A percentile compares a stretch with the other conserved stretches of the same genome.
These are phyloP conservation scores for Anolis sagrei DNA, from an alignment of 2,113 vertebrate genomes.

Conservation along the genomic window DNA sequence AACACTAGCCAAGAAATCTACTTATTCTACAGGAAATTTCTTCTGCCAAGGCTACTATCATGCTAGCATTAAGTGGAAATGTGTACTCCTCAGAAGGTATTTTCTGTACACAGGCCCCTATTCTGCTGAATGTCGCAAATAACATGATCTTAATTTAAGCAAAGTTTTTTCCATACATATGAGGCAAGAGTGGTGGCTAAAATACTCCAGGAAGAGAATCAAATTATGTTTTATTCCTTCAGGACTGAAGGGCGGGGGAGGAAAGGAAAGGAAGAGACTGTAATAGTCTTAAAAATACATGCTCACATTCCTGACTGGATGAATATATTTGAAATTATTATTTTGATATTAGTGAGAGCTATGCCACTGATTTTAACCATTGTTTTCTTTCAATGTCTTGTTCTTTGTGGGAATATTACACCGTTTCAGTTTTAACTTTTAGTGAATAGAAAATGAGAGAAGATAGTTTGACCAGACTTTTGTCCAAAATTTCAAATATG, in stretches of 20 bases:
- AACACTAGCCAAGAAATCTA: background rate
- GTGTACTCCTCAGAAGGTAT: background rate
- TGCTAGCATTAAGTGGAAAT: background rate
- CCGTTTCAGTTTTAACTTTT: too few species aligned
- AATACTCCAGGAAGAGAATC: background rate
- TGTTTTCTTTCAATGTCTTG: too few species aligned
- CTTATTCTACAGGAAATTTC: background rate
- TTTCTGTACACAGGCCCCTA: background rate
- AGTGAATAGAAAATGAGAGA: too few species aligned
- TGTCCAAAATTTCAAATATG: too few species aligned
- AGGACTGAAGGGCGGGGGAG: background rate
- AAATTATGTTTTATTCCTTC: background rate
- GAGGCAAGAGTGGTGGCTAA: background rate
- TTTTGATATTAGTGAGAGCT: background rate
- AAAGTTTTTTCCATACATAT: background rate
- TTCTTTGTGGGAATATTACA: too few species aligned
- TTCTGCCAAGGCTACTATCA: background rate
- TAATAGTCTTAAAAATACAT: background rate
- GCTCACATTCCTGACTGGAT: fast-evolving
- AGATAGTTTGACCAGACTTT: too few species aligned
- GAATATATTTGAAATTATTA: conserved; percentile 9
- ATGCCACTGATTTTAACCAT: background rate
- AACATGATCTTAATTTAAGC: background rate
- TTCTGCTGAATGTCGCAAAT: background rate
- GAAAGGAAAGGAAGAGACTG: background rate